phyloP scores from a whole-genome alignment of 2,113 vertebrate genomes.

The western clawed frog (Xenopus tropicalis) region DNA sequence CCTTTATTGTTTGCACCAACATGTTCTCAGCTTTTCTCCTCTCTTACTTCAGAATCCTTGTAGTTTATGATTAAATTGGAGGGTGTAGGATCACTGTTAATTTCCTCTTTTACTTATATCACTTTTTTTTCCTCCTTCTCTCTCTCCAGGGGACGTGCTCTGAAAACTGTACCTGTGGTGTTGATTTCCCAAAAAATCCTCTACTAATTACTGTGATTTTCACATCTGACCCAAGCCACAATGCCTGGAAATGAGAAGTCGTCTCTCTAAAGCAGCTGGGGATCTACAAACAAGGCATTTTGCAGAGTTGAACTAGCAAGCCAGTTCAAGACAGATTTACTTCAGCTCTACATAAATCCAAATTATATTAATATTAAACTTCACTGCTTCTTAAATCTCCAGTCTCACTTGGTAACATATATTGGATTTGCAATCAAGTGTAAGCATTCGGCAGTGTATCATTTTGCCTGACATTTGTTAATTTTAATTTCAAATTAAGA shows the following conservation, averaged over 20 bases:
- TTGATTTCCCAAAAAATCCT: slow-evolving; percentile 56
- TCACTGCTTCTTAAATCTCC: slow-evolving; percentile 33
- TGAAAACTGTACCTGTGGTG: slow-evolving; percentile 57
- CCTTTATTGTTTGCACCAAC: background rate
- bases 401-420: slow-evolving; percentile 27
- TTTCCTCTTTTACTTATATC: slow-evolving; percentile 59
- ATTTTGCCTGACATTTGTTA: slow-evolving; percentile 5
- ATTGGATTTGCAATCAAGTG: slow-evolving; percentile 32
- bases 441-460: slow-evolving; percentile 17
- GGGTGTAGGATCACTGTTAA: slow-evolving; percentile 61
- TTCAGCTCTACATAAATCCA: slow-evolving; percentile 40
- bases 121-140: slow-evolving; percentile 28
- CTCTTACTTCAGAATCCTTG: slow-evolving; percentile 27
- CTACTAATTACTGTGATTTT: slow-evolving; percentile 54
- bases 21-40: background rate
- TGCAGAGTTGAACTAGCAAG: slow-evolving; percentile 46
- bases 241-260: slow-evolving; percentile 56
- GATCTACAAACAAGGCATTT: slow-evolving; percentile 42
- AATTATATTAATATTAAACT: slow-evolving; percentile 47
- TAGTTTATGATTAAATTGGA: slow-evolving; percentile 49
- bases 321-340: slow-evolving; percentile 45
- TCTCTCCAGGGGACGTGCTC: slow-evolving; percentile 58
- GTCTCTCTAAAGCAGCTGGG: slow-evolving; percentile 49
- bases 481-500: slow-evolving; percentile 5
- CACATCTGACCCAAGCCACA: slow-evolving; percentile 58